Percentiles rank a stretch among this genome's conserved stretches.
Conservation (phyloP, 53 echinoderm and acorn worm genomes). For the Antedon mediterranea region DNA sequence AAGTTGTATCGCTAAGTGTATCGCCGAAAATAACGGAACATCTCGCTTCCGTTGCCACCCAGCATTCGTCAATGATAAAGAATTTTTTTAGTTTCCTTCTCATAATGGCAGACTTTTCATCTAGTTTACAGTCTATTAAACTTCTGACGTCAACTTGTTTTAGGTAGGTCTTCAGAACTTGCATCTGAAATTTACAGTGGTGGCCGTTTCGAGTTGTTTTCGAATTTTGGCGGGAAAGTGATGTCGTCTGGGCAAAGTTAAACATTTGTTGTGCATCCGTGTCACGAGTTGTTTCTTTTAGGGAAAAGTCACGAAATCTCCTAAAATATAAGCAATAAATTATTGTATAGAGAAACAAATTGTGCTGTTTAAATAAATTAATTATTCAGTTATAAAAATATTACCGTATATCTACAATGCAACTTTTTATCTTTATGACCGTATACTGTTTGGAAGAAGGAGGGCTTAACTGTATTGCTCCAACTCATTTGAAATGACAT, state of each 20-base stretch:
- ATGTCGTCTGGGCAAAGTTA: not conserved
- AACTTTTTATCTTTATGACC: too few relatives aligned
- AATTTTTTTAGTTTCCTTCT: not conserved
- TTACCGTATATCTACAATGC: too few relatives aligned
- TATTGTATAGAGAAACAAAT: too few relatives aligned
- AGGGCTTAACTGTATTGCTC: too few relatives aligned
- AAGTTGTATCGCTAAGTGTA: not conserved
- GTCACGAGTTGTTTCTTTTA: not conserved
- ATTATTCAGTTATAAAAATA: too few relatives aligned
- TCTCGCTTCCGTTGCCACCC: not conserved
- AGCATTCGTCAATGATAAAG: not conserved
- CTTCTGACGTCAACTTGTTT: not conserved
- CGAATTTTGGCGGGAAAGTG: not conserved
- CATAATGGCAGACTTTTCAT: not conserved
- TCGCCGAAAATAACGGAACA: not conserved
- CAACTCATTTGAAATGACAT: too few relatives aligned
- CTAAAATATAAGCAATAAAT: too few relatives aligned
- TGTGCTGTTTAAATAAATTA: too few relatives aligned
- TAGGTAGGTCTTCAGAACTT: not conserved
- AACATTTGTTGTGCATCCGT: not conserved
- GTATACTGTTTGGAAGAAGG: too few relatives aligned
- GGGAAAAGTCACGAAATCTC: not conserved
- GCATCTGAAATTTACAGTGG: not conserved
- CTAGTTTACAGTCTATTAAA: not conserved
- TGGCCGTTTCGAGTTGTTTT: not conserved